Base-by-base conservation (phyloP, 35 echinoderm and acorn worm genomes). In the Holothuria glaberrima region DNA sequence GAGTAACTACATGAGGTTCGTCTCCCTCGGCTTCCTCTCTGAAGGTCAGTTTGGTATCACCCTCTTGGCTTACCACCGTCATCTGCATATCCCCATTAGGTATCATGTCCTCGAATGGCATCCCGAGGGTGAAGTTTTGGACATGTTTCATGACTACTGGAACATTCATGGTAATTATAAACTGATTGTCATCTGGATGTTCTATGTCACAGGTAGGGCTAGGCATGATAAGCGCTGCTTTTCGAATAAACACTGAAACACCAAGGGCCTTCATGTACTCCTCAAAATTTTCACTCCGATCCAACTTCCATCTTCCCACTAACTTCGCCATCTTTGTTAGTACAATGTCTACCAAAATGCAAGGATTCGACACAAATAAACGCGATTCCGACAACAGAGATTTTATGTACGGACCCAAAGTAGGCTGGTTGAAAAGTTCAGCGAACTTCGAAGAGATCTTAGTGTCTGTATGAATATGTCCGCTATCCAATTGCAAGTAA, bases 231-330 rank as follows among this genome's bases (percentile, higher is more conserved):
- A 72, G 62, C 7, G 97, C 97, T 1, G 94, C 80, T 66, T 94
- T 94, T 33, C 97, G 90, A 75, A 99, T 93, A 12, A 90, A 90
- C 3, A 90, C 2, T 29, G 78, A 92, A 30, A 99, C 97, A 16
- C 94, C 97, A 89, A 99, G 90, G 29, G 89, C 87, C 46, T 91
- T 91, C 90, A 99, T 88, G 63, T 99, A 99, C 21, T 99, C 93
- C 57, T 99, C 97, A 74, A 99, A 99, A 66, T 95, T 95, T 45
- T 99, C 97, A 59, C 97, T 99, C 29, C 89, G 91, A 87, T 88
- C 89, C 34, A 99, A 59, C 56, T 95, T 95, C 93, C 94, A 99
- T 25, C 75, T 99, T 24, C 97, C 97, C 12, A 79, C 66, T 35
- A 99, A 83, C 62, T 90, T 88, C 28, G 87, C 88, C 86, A 93